phyloP scores from a whole-genome alignment of 1,140 invertebrate genomes.

The Neotoxoptera formosana region DNA sequence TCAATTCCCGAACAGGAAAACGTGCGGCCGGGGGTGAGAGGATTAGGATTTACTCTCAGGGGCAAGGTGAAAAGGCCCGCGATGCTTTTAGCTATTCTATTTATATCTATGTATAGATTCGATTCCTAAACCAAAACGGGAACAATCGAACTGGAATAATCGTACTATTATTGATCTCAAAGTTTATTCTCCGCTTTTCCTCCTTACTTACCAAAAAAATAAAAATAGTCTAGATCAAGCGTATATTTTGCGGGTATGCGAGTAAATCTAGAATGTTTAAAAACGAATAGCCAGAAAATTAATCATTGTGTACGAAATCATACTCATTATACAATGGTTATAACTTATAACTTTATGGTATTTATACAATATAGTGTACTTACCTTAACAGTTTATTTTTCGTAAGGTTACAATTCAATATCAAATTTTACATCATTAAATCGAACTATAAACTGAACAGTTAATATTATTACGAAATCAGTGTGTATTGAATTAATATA shows the following conservation, averaged over 20 bases:
- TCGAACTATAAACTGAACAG: neutral
- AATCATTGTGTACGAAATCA: neutral
- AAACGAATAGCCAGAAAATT: neutral
- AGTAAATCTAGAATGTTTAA: slow-evolving; percentile 5
- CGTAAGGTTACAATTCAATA: neutral
- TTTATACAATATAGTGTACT: neutral
- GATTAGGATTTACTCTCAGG: slow-evolving; percentile 56
- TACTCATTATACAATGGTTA: neutral
- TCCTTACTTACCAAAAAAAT: neutral
- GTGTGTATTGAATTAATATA: neutral
- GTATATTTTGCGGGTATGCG: slow-evolving; percentile 17
- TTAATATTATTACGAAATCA: neutral
- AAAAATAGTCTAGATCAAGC: slow-evolving; percentile 30
- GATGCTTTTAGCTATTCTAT: slow-evolving; percentile 50
- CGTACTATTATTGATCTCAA: slow-evolving; percentile 56
- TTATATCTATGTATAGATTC: slow-evolving; percentile 46
- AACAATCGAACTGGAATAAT: slow-evolving; percentile 56
- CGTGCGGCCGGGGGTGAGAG: neutral
- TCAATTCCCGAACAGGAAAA: slow-evolving; percentile 51
- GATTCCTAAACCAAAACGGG: slow-evolving; percentile 55
- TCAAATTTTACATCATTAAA: neutral
- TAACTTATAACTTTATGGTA: neutral
- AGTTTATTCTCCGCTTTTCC: slow-evolving; percentile 30
- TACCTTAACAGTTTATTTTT: neutral
- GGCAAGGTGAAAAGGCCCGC: slow-evolving; percentile 49